A percentile compares a stretch with the other conserved stretches of the same genome.
Conservation (phyloP, 2,888 invertebrate species). For the Drosophila eohydei region DNA sequence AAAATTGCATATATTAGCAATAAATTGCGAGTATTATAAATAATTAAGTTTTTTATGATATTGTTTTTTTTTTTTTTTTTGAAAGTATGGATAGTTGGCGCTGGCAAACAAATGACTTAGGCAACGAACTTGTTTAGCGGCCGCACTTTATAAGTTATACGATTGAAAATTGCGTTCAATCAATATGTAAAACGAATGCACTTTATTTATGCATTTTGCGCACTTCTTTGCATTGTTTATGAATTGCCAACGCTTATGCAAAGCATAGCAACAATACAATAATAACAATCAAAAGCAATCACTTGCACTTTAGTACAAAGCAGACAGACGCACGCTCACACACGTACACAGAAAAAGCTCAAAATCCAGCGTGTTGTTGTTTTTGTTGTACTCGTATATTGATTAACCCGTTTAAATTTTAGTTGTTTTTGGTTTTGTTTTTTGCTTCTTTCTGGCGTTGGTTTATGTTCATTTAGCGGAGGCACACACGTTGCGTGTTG, state of each 20-base stretch:
- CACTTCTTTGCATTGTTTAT: constrained; percentile 69
- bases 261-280: constrained; percentile 23
- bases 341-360: constrained; percentile 21
- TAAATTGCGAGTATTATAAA: constrained; percentile 55
- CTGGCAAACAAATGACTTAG: constrained; percentile 73
- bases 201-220: constrained; percentile 73
- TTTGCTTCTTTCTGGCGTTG: constrained; percentile 17
- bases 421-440: constrained; percentile 36
- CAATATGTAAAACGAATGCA: constrained; percentile 57
- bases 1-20: constrained; percentile 61
- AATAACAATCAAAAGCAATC: constrained; percentile 44
- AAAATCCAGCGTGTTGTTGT: constrained; percentile 33
- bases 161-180: constrained; percentile 21
- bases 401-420: constrained; percentile 75
- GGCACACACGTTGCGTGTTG: constrained; percentile 51
- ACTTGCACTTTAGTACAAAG: constrained; percentile 55
- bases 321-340: constrained; percentile 4
- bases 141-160: constrained; percentile 33
- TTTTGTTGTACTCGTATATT: constrained; percentile 45
- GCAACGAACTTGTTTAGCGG: constrained; percentile 72
- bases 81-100: constrained; percentile 55
- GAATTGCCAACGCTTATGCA: constrained; percentile 43
- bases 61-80: constrained; percentile 8
- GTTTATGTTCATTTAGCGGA: constrained; percentile 41
- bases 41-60: constrained; percentile 35